Percentiles rank a stretch among this genome's conserved stretches.
phyloP scores from a whole-genome alignment of 2,888 invertebrate species.

The Marasmarcha lunaedactyla region DNA sequence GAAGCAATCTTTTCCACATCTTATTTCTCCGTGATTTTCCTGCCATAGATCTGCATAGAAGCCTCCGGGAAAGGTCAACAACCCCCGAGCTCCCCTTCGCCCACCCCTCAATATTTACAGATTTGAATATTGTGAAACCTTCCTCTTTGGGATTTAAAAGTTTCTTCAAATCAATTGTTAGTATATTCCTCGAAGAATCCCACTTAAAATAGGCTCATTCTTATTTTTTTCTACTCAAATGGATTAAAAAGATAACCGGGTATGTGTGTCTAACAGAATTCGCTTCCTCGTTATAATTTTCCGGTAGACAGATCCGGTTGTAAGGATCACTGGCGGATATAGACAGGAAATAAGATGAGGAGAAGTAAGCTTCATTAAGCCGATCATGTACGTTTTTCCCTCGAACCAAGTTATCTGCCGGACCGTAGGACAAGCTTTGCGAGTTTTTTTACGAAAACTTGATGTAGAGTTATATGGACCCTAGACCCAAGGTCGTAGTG shows the following conservation, averaged over 20 bases:
- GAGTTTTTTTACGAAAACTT: neutral
- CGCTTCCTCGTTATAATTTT: conserved; percentile 47
- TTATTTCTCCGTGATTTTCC: conserved; percentile 7
- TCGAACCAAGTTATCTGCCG: neutral
- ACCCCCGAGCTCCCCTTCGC: conserved; percentile 34
- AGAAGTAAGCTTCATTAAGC: conserved; percentile 20
- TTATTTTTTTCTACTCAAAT: neutral
- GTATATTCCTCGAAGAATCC: neutral
- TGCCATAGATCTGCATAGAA: conserved; percentile 31
- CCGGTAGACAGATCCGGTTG: conserved; percentile 45
- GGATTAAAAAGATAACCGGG: neutral
- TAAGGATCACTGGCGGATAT: conserved; percentile 48
- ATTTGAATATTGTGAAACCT: conserved; percentile 53
- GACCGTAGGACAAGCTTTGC: neutral
- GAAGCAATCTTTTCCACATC: conserved; percentile 4
- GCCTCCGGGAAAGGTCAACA: conserved; percentile 43
- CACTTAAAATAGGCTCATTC: neutral
- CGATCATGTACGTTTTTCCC: neutral
- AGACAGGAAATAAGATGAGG: conserved; percentile 32
- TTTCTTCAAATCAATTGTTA: conserved; percentile 27
- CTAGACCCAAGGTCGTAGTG: conserved; percentile 56
- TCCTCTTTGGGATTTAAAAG: conserved; percentile 45
- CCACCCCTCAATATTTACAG: conserved; percentile 41
- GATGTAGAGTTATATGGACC: conserved; percentile 35
- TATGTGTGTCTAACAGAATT: neutral